Evolutionary conservation across 2,113 vertebrate genomes (phyloP).

Genomic region (Hippocampus zosterae): DNA sequence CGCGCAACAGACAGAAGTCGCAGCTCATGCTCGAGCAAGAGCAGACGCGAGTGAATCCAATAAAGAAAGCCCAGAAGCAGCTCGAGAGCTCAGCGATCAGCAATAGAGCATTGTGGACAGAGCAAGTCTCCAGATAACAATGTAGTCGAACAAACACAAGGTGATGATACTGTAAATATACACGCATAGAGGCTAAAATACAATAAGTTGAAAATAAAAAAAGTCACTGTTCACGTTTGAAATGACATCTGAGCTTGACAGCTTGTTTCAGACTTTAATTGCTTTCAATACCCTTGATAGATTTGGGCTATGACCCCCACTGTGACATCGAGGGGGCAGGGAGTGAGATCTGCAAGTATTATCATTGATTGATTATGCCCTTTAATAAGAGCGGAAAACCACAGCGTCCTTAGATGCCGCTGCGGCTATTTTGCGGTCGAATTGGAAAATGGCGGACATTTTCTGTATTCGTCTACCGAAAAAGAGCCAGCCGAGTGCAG

Average conservation of each 20-base stretch:
- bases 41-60: conserved; percentile 10
- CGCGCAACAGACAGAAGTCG: neutral
- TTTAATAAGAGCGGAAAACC: conserved; percentile 64
- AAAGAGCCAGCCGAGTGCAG: neutral
- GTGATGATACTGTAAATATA: neutral
- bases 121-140: too few species aligned
- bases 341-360: conserved; percentile 58
- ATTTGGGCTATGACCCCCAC: conserved; percentile 65
- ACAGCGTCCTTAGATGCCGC: conserved; percentile 14
- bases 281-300: conserved; percentile 61
- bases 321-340: conserved; percentile 51
- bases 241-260: conserved; percentile 46
- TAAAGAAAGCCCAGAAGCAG: neutral
- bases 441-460: conserved; percentile 25
- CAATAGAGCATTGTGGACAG: too few species aligned
- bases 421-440: neutral
- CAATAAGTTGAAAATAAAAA: too few species aligned
- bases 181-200: neutral
- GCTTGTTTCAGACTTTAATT: conserved; percentile 54
- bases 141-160: too few species aligned
- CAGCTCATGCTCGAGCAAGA: neutral
- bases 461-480: neutral
- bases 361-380: conserved; percentile 68
- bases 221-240: conserved; percentile 16
- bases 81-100: neutral